Conservation (phyloP, 2,888 invertebrate species). For the Ephialtes manifestator region DNA sequence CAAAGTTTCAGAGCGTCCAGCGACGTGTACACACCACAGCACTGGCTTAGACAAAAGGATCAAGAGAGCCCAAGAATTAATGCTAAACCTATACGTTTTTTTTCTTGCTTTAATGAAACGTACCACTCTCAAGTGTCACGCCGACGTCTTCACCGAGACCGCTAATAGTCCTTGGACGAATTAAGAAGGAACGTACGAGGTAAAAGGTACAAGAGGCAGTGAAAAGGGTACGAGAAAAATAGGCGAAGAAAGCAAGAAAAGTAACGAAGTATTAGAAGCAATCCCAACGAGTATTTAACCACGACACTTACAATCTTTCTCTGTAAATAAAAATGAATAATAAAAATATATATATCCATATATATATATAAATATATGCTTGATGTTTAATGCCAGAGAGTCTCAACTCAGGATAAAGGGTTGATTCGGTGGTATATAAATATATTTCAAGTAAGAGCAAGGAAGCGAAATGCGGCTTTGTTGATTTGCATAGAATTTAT, state of each 20-base stretch:
- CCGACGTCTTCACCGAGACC: constrained; percentile 35
- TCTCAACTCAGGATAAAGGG: constrained; percentile 36
- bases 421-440: constrained; percentile 46
- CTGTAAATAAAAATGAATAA: constrained; percentile 56
- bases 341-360: not conserved
- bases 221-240: not conserved
- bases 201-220: constrained; percentile 15
- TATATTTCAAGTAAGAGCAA: constrained; percentile 36
- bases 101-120: constrained; percentile 29
- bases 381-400: constrained; percentile 46
- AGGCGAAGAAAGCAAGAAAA: constrained; percentile 4
- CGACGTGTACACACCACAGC: not conserved
- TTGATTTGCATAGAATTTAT: constrained; percentile 62
- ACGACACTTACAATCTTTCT: constrained; percentile 52
- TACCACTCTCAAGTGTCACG: constrained; percentile 16
- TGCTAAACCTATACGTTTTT: constrained; percentile 29
- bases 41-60: constrained; percentile 7
- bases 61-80: not conserved
- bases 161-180: constrained; percentile 19
- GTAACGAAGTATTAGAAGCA: constrained; percentile 53
- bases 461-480: constrained; percentile 42
- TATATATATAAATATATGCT: constrained; percentile 47
- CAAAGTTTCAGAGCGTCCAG: constrained; percentile 5
- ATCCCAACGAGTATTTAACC: constrained; percentile 63
- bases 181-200: constrained; percentile 1